Percentiles rank a stretch among this genome's conserved stretches.
Evolutionary conservation across 2,888 invertebrate species (phyloP).

Genomic region (Nysson spinosus): DNA sequence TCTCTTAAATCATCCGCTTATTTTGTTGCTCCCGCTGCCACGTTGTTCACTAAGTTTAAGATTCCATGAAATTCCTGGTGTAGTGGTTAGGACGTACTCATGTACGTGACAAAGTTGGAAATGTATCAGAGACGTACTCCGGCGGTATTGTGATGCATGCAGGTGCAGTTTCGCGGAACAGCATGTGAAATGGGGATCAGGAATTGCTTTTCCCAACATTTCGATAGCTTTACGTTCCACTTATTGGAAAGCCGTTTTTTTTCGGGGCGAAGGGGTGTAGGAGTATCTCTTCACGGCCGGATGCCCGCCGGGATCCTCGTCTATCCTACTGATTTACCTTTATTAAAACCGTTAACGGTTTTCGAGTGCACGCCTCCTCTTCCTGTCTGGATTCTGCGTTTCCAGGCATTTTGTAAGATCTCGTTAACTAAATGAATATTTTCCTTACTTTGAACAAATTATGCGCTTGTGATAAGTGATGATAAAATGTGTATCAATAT

Average conservation of each 20-base stretch:
- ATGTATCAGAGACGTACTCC: slow-evolving; percentile 11
- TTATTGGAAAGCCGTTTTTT: slow-evolving; percentile 18
- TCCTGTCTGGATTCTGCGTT: background rate
- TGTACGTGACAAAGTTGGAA: slow-evolving; percentile 28
- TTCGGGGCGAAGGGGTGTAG: too few species aligned
- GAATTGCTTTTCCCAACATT: slow-evolving; percentile 28
- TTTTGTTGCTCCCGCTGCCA: too few species aligned
- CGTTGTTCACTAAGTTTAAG: too few species aligned
- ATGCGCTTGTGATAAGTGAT: too few species aligned
- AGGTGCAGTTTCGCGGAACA: slow-evolving; percentile 9
- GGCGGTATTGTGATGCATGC: too few species aligned
- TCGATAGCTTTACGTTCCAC: background rate
- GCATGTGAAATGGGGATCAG: slow-evolving; percentile 6
- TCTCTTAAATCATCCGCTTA: too few species aligned
- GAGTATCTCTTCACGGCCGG: background rate
- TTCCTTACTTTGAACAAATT: too few species aligned
- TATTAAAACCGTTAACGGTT: slow-evolving; percentile 15
- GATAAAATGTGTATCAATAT: too few species aligned
- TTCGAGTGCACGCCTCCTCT: background rate
- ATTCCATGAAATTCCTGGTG: too few species aligned
- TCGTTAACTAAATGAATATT: too few species aligned
- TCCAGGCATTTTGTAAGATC: background rate
- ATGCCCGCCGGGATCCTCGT: slow-evolving; percentile 7
- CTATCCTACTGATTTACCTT: background rate
- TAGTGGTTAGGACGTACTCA: background rate